Evolutionary conservation across 2,797 vertebrate species (phyloP), one percentile per base, ranked within the genome.

Genomic region (Oreonectes daqikongensis): DNA sequence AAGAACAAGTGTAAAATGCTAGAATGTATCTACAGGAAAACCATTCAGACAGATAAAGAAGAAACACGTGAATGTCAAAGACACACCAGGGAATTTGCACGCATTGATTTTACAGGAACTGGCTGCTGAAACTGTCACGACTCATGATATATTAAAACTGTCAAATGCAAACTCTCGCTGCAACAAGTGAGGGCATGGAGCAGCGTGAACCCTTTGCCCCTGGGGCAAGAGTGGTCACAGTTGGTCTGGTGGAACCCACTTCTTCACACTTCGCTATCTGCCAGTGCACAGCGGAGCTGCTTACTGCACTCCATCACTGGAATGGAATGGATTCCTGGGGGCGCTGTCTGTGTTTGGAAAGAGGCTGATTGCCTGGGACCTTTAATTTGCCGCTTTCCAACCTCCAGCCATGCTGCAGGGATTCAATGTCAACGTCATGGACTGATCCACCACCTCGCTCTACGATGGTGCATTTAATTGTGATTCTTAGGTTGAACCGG

Each of bases 321-420:
- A 66, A 76, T 57, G 81, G 76, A 74, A 79, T 84, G 85, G 86
- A 84, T 89, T 85, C 82, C 79, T 65, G 83, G 75, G 85, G 84
- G 52, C 2, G 77, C 81, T 52, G 84, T 83, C 72, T 18, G 64
- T 78, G 72, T 67, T 64, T 83, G 76, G 79, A 81, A 64, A 57
- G 77, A 69, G 82, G 69, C 81, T 86, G 86, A 90, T 90, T 86
- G 88, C 85, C 85, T 87, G 82, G 81, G 85, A 84, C 84, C 82
- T 89, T 89, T 86, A 89, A 89, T 90, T 89, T 89, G 81, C 83
- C 83, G 75, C 84, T 85, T 70, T 70, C 80, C 82, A 83, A 82
- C 84, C 61, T 81, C 17, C 35, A 40, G 66, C 77, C 82, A 83
- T 63, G 52, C 84, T 66, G 73, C 79, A 53, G n/a, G 75, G 26